phyloP scores from a whole-genome alignment of 1,140 invertebrate species.

The Neomicropteryx cornuta region DNA sequence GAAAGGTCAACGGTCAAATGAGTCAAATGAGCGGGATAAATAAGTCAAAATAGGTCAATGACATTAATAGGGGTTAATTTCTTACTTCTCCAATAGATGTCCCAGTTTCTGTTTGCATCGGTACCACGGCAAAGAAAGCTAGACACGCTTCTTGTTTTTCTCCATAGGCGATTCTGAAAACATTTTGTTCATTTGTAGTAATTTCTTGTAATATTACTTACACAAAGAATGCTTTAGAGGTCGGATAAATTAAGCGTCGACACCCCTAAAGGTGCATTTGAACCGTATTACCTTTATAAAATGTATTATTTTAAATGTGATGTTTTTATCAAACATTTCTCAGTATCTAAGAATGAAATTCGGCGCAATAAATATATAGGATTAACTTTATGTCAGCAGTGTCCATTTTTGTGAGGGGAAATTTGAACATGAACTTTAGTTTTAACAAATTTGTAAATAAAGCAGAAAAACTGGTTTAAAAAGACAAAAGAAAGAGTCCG shows the following conservation, averaged over 20 bases:
- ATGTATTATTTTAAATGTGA: background rate
- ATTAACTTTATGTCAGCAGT: too few species aligned
- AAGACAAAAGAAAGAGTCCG: too few species aligned
- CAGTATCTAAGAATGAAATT: background rate
- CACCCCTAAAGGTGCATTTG: background rate
- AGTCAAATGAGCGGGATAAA: too few species aligned
- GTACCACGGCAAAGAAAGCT: slow-evolving; percentile 37
- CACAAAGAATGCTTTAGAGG: background rate
- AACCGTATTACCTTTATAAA: background rate
- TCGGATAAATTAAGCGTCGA: background rate
- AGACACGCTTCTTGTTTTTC: slow-evolving; percentile 39
- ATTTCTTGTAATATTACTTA: background rate
- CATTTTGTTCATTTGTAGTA: background rate
- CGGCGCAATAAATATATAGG: background rate
- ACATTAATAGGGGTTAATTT: too few species aligned
- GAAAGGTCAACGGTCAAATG: too few species aligned
- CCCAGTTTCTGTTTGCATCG: slow-evolving; percentile 51
- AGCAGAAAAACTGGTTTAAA: too few species aligned
- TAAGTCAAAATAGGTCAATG: too few species aligned
- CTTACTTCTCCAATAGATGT: slow-evolving; percentile 42
- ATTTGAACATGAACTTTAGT: too few species aligned
- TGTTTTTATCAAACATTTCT: background rate
- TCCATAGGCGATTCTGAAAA: slow-evolving; percentile 39
- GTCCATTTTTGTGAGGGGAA: too few species aligned
- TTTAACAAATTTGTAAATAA: too few species aligned